These are phyloP conservation scores for Falco columbarius DNA, from an alignment of 2,797 vertebrate species.

Conservation along the genomic window DNA sequence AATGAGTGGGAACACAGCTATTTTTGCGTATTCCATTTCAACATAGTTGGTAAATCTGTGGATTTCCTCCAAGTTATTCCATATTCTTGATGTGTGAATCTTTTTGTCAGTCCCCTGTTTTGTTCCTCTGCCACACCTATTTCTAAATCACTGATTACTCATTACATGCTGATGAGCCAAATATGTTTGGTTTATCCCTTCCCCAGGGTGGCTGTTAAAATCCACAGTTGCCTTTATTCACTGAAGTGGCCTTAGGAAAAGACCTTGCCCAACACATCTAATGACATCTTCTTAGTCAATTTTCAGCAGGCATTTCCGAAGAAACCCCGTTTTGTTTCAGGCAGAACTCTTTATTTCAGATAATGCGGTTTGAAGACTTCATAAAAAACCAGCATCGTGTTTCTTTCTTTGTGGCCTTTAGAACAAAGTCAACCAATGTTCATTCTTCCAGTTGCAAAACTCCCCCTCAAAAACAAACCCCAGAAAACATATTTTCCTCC, in stretches of 20 bases:
- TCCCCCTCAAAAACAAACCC: not conserved
- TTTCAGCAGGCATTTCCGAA: not conserved
- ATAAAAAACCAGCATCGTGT: not conserved
- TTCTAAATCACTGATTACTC: not conserved
- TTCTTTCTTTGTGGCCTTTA: slow-evolving; percentile 3
- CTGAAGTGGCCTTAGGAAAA: not conserved
- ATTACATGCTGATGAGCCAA: not conserved
- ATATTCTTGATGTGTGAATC: not conserved
- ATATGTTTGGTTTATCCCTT: not conserved
- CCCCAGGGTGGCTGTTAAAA: not conserved
- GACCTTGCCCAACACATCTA: not conserved
- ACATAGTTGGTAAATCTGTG: not conserved
- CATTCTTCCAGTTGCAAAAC: slow-evolving; percentile 1
- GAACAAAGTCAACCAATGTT: not conserved
- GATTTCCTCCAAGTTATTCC: not conserved
- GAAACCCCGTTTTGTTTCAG: not conserved
- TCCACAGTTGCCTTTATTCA: not conserved
- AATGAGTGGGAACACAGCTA: not conserved
- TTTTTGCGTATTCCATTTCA: not conserved
- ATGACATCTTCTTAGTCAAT: not conserved
- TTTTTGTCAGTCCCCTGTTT: not conserved
- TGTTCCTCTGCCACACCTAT: not conserved
- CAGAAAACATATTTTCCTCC: not conserved
- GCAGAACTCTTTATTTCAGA: slow-evolving; percentile 4
- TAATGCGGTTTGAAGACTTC: not conserved